phyloP scores from a whole-genome alignment of 2,113 vertebrate species.

The Eptesicus fuscus region DNA sequence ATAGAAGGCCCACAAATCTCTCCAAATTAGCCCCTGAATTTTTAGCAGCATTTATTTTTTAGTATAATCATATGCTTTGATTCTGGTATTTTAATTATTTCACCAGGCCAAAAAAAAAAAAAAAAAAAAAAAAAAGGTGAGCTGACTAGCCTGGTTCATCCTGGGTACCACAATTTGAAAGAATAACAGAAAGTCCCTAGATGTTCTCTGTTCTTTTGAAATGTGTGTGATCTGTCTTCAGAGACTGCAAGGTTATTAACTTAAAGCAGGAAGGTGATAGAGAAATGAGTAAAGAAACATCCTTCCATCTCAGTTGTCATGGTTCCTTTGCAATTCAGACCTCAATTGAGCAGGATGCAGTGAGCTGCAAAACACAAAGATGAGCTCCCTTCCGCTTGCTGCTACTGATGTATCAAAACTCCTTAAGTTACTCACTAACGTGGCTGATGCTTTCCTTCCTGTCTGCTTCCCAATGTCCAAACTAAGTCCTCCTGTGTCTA shows the following conservation, averaged over 20 bases:
- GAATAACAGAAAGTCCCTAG: constrained; percentile 34
- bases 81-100: constrained; percentile 45
- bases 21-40: constrained; percentile 7
- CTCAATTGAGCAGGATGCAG: neutral
- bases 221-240: constrained; percentile 20
- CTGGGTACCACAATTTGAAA: constrained; percentile 39
- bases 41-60: neutral
- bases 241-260: neutral
- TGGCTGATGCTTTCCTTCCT: neutral
- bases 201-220: constrained; percentile 54
- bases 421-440: neutral
- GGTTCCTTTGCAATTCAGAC: neutral
- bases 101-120: neutral
- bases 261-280: neutral
- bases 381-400: neutral
- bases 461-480: neutral
- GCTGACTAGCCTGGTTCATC: neutral
- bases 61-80: constrained; percentile 10
- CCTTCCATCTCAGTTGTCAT: neutral
- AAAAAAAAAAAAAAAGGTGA: neutral
- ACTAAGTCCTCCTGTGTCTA: neutral
- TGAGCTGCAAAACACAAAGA: neutral
- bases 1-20: neutral
- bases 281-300: constrained; percentile 13
- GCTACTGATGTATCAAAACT: neutral